Evolutionary conservation across 2,888 invertebrate species (phyloP).

Genomic region (Nemotelus pantherinus): DNA sequence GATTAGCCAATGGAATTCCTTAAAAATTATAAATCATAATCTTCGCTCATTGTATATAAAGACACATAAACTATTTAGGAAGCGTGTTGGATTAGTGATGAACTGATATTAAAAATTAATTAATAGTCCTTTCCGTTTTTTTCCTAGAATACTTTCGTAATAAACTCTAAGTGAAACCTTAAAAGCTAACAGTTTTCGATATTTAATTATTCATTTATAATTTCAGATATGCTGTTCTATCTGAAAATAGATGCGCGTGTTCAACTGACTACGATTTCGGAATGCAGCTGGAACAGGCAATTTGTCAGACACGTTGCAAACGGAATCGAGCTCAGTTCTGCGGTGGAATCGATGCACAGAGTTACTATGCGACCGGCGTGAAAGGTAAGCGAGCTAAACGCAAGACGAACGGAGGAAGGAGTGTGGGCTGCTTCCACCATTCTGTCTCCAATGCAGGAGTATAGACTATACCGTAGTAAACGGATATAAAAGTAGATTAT

Average conservation of each 20-base stretch:
- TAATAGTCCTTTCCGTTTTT: not conserved
- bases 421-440: too few species aligned
- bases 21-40: too few species aligned
- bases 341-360: conserved; percentile 74
- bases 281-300: conserved; percentile 60
- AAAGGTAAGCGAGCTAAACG: conserved; percentile 40
- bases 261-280: conserved; percentile 58
- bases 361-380: conserved; percentile 74
- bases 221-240: conserved; percentile 59
- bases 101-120: too few species aligned
- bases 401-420: not conserved
- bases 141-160: not conserved
- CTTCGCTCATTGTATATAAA: too few species aligned
- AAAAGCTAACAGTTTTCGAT: too few species aligned
- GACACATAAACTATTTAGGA: too few species aligned
- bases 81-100: too few species aligned
- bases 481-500: too few species aligned
- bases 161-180: not conserved
- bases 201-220: too few species aligned
- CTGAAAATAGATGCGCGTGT: conserved; percentile 60
- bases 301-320: conserved; percentile 70
- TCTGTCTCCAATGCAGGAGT: too few species aligned
- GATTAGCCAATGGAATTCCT: too few species aligned
- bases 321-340: conserved; percentile 72
- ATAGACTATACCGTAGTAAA: too few species aligned